phyloP scores from a whole-genome alignment of 2,888 invertebrate species.

The Ecliptopera silaceata region DNA sequence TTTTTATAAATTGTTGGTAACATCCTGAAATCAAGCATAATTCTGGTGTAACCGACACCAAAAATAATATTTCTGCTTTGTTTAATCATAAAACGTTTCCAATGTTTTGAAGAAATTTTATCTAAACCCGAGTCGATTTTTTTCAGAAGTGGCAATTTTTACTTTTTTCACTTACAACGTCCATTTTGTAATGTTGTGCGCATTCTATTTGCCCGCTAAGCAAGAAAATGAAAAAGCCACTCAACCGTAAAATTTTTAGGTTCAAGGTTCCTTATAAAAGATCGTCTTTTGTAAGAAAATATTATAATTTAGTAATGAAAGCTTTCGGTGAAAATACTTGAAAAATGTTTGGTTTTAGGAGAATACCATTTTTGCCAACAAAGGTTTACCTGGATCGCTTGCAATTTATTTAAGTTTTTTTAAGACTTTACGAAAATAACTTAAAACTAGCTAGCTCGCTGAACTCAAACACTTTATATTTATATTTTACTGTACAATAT shows the following conservation, averaged over 20 bases:
- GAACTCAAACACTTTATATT: too few species aligned
- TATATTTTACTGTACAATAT: too few species aligned
- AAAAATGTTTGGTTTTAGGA: constrained; percentile 17
- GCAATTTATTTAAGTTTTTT: constrained; percentile 3
- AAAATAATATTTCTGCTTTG: too few species aligned
- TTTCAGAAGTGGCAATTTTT: constrained; percentile 1
- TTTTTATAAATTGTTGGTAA: too few species aligned
- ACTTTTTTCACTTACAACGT: constrained; percentile 38
- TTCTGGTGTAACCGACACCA: too few species aligned
- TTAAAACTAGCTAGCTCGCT: background rate
- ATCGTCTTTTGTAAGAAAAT: constrained; percentile 26
- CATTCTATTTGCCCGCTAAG: constrained; percentile 59
- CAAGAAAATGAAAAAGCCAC: constrained; percentile 56
- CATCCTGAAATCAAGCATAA: too few species aligned
- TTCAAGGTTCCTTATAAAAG: constrained; percentile 24
- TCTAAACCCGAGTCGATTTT: background rate
- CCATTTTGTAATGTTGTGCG: constrained; percentile 61
- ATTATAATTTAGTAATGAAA: constrained; percentile 29
- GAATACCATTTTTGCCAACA: constrained; percentile 15
- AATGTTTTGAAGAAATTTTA: background rate
- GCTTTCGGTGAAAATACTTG: constrained; percentile 32
- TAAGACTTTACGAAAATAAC: background rate
- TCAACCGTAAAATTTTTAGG: constrained; percentile 46
- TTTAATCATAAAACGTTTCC: too few species aligned
- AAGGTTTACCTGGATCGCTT: constrained; percentile 15